Base-by-base conservation (phyloP, 2,797 vertebrate species). In the Scolopax bukidnonensis region DNA sequence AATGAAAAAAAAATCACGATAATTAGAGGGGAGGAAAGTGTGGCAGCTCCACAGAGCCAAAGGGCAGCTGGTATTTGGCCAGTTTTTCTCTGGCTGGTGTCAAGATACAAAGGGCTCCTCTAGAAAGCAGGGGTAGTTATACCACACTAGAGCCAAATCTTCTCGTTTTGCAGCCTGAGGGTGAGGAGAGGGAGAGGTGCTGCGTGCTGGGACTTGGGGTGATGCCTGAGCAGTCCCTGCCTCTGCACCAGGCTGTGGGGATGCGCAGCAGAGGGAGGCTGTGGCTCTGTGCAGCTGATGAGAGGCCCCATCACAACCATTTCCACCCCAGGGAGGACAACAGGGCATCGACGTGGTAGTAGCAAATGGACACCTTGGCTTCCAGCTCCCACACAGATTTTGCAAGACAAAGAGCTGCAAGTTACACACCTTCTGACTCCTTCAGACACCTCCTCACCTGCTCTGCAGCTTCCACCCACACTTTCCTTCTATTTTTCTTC, bases 401-500 rank as follows among this genome's bases (percentile, higher is more conserved):
- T 83, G 33, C 63, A 91, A 75, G 60, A 43, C 6, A 11, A 38
- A 70, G 51, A 67, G 19, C 38, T 76, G 51, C 0, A 1, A 23
- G 25, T 43, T 89, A 71, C 56, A 51, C 6, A 69, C 48, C 48
- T 87, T 81, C 84, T 0, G 5, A 23, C 50, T 87, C 15, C 43
- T 92, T 65, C 48, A 60, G 48, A 71, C 21, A 30, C 43, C 33
- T 83, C 14, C n/a, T 89, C 25, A 76, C 80, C 73, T 91, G 76
- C 30, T 12, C 43, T 76, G n/a, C 36, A 78, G 50, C 59, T 25
- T 84, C 87, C 79, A 76, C 85, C 93, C 73, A 95, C 94, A 64
- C 23, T 20, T 96, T 96, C 65, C 69, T 95, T 95, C 30, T 89
- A 15, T 73, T 94, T 95, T 78, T 38, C n/a, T 84, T 71, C 7